Evolutionary conservation across 2,888 invertebrate species (phyloP), one percentile per base, ranked within the genome.

Genomic region (Willowsia nigromaculata): DNA sequence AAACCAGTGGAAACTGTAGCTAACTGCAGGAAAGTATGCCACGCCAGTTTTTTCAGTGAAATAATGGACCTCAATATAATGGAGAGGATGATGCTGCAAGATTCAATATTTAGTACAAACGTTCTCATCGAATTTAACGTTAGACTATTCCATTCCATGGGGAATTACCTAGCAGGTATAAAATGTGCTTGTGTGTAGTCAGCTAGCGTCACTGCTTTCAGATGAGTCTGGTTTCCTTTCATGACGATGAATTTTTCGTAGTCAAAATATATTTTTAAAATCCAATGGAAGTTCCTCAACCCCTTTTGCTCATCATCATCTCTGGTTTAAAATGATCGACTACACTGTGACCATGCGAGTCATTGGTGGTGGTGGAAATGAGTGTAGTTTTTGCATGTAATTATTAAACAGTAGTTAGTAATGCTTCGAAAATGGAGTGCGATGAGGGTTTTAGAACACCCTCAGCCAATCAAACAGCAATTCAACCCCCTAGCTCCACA

Each of bases 261-360:
- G 40, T 27, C n/a, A 65, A 33, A 65, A 56, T 56, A 81, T 6
- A 25, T 4, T 27, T 56, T 56, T 56, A 50, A 78, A 76, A 30
- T 74, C 37, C 59, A 11, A 37, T 68, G 56, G 43, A 86, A 80
- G 85, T 86, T 86, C 85, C 80, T 86, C 85, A 86, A 86, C 85
- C 85, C 65, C 65, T 86, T 40, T 7, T 53, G 11, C 27, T 71
- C 68, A 43, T 71, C 40, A 71, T 56, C 18, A 9, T 25, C 13
- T 7, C 47, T 7, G 27, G 1, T n/a, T n/a, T n/a, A n/a, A n/a
- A n/a, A n/a, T n/a, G n/a, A n/a, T n/a, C n/a, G n/a, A n/a, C n/a
- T n/a, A n/a, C n/a, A n/a, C 30, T 18, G 56, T 56, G 50, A 50
- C 56, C 4, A 56, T 56, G 56, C n/a, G 4, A 22, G 22, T 65